Percentiles rank a stretch among this genome's conserved stretches.
Evolutionary conservation across 2,797 vertebrate species (phyloP).

Genomic region (Rhodeus uyekii): DNA sequence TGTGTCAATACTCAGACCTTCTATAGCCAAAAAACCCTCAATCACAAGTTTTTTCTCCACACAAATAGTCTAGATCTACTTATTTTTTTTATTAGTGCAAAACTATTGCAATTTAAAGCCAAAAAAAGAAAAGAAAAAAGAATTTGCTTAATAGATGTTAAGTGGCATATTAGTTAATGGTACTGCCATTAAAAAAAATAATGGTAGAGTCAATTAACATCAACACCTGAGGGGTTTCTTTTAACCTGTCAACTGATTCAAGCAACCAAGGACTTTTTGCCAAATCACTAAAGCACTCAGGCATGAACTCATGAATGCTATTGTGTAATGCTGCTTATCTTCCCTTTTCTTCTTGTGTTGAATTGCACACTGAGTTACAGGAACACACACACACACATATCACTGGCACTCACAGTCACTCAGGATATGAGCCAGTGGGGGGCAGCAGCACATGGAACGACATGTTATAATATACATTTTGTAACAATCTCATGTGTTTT

Average conservation of each 20-base stretch:
- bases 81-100: neutral
- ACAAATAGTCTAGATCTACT: too few relatives aligned
- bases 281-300: neutral
- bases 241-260: constrained; percentile 7
- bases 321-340: neutral
- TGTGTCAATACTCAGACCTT: neutral
- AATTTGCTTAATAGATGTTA: too few relatives aligned
- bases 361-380: neutral
- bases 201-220: neutral
- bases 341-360: constrained; percentile 7
- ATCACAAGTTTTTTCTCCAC: neutral
- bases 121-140: too few relatives aligned
- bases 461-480: constrained; percentile 17
- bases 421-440: constrained; percentile 14
- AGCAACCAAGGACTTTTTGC: neutral
- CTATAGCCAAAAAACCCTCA: neutral
- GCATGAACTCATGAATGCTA: neutral
- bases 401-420: neutral
- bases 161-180: neutral
- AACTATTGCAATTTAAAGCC: neutral
- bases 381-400: neutral
- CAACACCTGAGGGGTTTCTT: constrained; percentile 10
- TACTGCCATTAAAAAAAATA: neutral
- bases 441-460: constrained; percentile 23
- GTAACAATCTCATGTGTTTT: neutral